Evolutionary conservation across 2,797 vertebrate genomes (phyloP).

Genomic region (Rallus crepitans): DNA sequence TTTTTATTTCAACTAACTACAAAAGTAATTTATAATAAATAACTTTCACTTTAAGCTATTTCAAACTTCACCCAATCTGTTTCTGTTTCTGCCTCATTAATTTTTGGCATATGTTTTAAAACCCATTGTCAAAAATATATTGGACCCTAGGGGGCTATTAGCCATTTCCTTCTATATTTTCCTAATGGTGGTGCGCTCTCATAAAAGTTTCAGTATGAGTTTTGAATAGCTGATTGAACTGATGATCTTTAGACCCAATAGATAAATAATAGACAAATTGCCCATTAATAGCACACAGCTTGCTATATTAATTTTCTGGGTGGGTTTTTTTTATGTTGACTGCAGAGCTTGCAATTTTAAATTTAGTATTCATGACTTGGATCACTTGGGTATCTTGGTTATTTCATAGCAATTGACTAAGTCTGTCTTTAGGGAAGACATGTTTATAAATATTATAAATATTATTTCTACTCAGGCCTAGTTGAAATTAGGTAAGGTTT

Average conservation of each 20-base stretch:
- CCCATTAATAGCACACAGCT: not conserved
- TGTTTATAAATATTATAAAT: not conserved
- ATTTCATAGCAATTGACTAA: not conserved
- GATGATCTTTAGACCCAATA: not conserved
- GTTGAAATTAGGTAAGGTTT: not conserved
- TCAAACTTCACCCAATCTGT: not conserved
- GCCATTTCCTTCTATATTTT: not conserved
- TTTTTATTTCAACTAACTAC: not conserved
- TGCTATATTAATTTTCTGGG: not conserved
- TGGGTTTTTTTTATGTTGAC: not conserved
- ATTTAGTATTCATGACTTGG: not conserved
- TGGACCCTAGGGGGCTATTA: not conserved
- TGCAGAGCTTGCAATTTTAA: not conserved
- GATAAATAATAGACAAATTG: not conserved
- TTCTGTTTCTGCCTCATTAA: slow-evolving; percentile 27
- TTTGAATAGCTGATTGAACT: not conserved
- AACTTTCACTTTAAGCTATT: slow-evolving; percentile 12
- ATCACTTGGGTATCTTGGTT: not conserved
- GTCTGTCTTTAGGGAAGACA: not conserved
- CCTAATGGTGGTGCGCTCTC: not conserved
- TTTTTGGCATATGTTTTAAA: slow-evolving; percentile 14
- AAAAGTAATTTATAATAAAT: not conserved
- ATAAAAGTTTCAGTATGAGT: not conserved
- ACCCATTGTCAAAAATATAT: not conserved
- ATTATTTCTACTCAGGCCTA: not conserved